Evolutionary conservation across 1,140 invertebrate genomes (phyloP), one percentile per base, ranked within the genome.

Genomic region (Bombus ignitus): DNA sequence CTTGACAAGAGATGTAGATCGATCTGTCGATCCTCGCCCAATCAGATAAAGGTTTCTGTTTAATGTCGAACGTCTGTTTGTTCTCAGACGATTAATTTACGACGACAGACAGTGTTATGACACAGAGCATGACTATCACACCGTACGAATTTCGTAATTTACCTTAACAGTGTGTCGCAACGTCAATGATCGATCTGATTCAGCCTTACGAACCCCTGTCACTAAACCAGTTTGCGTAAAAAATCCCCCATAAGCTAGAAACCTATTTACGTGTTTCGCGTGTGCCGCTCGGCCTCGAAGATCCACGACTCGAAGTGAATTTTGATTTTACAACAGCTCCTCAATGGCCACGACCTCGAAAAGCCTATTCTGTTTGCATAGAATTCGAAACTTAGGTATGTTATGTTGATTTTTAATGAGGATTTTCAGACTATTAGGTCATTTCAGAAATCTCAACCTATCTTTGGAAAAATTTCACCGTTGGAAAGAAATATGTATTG

Each of bases 231-330:
- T 89, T 87, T 87, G 47, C 18, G 44, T 37, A 84, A 70, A 72
- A 39, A 81, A 15, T 39, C 2, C 53, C 8, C 9, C 39, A 71
- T 81, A 87, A 72, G 53, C 80, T 65, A 83, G 71, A 90, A 87
- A 89, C 75, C 82, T 28, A 85, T 82, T 87, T 89, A 87, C 83
- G 89, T 83, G 86, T 76, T 83, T 86, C 3, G 80, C 75, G 13
- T 87, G 70, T 39, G 42, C 4, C 57, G 12, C 15, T 44, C 57
- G 76, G 71, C 86, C 86, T 85, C 75, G 37, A 88, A 85, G 77
- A 68, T 87, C 22, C n/a, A 32, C 66, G 47, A 81, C 79, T 71
- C 59, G 35, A 15, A 39, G n/a, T 80, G 83, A 90, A 89, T 89
- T 82, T 75, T 81, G 47, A 85, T 85, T 89, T 66, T 57, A 37